Evolutionary conservation across 1,140 invertebrate species (phyloP).

Genomic region (Archivesica marissinica): DNA sequence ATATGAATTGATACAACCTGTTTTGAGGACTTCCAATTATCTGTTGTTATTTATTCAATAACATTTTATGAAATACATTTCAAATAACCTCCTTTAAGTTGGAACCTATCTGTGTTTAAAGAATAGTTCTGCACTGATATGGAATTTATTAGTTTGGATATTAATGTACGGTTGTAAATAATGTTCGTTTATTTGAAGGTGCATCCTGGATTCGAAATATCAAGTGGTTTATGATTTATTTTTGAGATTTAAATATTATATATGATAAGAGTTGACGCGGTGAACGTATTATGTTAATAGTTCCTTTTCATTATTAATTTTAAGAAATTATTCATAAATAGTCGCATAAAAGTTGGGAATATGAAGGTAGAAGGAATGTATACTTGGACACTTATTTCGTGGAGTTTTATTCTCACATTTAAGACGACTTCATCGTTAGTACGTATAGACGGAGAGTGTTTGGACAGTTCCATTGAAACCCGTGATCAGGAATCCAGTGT

Average conservation of each 20-base stretch:
- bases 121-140: neutral
- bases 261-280: no score
- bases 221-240: neutral
- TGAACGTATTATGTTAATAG: neutral
- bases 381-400: neutral
- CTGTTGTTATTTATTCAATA: neutral
- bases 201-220: neutral
- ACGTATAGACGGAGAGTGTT: neutral
- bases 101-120: neutral
- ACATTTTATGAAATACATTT: neutral
- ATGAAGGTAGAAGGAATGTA: neutral
- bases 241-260: no score
- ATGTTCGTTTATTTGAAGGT: conserved; percentile 16
- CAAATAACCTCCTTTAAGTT: neutral
- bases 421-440: neutral
- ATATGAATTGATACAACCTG: conserved; percentile 11
- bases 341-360: neutral
- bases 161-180: conserved; percentile 19
- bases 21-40: neutral
- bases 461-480: neutral
- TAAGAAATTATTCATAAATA: neutral
- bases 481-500: neutral
- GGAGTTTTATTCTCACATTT: neutral
- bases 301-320: neutral
- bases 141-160: conserved; percentile 12